Percentiles rank a stretch among this genome's conserved stretches.
Conservation (phyloP, 1,140 invertebrate species). For the Brachionus rubens region DNA sequence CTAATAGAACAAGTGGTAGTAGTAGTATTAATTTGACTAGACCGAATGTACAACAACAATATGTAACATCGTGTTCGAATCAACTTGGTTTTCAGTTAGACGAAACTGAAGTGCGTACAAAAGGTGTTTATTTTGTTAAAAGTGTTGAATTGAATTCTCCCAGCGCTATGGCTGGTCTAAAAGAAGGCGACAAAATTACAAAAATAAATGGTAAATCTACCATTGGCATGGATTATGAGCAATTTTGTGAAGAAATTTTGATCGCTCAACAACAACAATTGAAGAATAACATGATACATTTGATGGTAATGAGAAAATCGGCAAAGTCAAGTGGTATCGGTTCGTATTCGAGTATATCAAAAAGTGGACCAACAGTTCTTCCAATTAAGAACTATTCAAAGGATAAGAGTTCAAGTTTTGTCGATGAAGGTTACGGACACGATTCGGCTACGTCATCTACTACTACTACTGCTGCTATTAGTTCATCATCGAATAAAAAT, state of each 20-base stretch:
- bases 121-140: slow-evolving; percentile 31
- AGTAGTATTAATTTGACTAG: background rate
- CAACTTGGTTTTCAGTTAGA: slow-evolving; percentile 34
- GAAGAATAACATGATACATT: slow-evolving; percentile 45
- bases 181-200: slow-evolving; percentile 42
- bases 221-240: slow-evolving; percentile 32
- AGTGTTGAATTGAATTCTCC: slow-evolving; percentile 19
- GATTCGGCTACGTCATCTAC: slow-evolving; percentile 37
- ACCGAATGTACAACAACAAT: background rate
- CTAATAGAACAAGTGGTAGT: slow-evolving; percentile 17
- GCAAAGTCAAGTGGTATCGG: slow-evolving; percentile 22
- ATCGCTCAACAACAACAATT: slow-evolving; percentile 40
- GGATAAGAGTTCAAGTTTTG: slow-evolving; percentile 36
- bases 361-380: slow-evolving; percentile 11
- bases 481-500: slow-evolving; percentile 22
- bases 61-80: background rate
- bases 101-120: slow-evolving; percentile 13
- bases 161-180: slow-evolving; percentile 9
- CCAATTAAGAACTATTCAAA: slow-evolving; percentile 32
- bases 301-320: slow-evolving; percentile 44
- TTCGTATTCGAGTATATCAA: slow-evolving; percentile 3
- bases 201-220: slow-evolving; percentile 46
- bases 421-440: slow-evolving; percentile 31
- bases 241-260: slow-evolving; percentile 38
- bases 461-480: slow-evolving; percentile 41